Conservation (phyloP, 1,140 invertebrate genomes). For the Ectropis grisescens region DNA sequence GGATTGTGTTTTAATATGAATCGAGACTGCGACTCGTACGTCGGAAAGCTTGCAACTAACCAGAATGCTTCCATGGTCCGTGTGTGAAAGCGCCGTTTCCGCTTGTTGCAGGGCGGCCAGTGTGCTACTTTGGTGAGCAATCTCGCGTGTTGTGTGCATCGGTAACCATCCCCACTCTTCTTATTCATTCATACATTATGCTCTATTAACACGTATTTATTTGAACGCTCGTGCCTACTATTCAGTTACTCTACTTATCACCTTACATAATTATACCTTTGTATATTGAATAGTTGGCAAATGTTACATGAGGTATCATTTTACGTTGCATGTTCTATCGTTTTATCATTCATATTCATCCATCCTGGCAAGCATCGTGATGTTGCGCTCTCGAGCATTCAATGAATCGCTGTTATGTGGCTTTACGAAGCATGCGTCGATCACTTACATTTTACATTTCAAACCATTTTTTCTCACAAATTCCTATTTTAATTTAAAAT, state of each 20-base stretch:
- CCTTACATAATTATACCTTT: too few species aligned
- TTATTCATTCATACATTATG: conserved; percentile 68
- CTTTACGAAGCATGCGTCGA: too few species aligned
- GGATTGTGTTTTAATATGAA: too few species aligned
- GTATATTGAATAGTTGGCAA: too few species aligned
- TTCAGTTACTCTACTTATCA: conserved; percentile 27
- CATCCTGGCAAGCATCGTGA: conserved; percentile 23
- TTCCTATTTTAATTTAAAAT: too few species aligned
- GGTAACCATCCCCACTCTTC: conserved; percentile 78
- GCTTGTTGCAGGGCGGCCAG: conserved; percentile 67
- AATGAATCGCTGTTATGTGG: too few species aligned
- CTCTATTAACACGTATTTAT: conserved; percentile 51
- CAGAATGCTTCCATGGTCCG: conserved; percentile 8
- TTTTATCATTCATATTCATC: conserved; percentile 20
- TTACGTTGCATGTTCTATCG: conserved; percentile 50
- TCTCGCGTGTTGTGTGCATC: conserved; percentile 92
- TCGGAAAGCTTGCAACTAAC: neutral
- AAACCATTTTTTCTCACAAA: conserved; percentile 3
- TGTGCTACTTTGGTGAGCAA: conserved; percentile 92
- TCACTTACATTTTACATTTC: conserved; percentile 5
- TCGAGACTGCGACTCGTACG: too few species aligned
- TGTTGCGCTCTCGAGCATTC: too few species aligned
- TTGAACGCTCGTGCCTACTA: conserved; percentile 36
- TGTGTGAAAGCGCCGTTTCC: conserved; percentile 82
- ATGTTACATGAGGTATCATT: too few species aligned